A percentile compares a stretch with the other conserved stretches of the same genome.
Conservation (phyloP, 2,113 vertebrate species). For the Rhabdornis inornatus region DNA sequence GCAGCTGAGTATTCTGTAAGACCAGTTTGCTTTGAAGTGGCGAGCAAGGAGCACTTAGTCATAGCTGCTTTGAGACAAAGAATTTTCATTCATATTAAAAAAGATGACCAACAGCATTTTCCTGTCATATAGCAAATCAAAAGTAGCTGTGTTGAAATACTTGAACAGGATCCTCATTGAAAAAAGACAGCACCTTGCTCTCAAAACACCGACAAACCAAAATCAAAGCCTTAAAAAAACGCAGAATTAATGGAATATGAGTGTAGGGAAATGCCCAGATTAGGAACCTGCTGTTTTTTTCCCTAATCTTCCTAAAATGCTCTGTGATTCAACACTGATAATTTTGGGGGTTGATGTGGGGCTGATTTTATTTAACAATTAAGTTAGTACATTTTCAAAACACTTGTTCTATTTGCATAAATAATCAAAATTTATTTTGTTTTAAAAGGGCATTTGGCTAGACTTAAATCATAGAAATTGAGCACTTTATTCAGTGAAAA, state of each 20-base stretch:
- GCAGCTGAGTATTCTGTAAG: background rate
- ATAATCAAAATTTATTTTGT: background rate
- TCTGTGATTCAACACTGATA: background rate
- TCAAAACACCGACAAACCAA: background rate
- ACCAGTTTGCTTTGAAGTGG: background rate
- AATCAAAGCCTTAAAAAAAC: background rate
- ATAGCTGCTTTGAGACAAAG: background rate
- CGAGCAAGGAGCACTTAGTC: background rate
- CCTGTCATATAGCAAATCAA: background rate
- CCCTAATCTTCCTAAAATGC: background rate
- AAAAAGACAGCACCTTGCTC: background rate
- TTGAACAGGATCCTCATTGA: background rate
- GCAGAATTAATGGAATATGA: background rate
- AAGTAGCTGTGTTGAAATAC: background rate
- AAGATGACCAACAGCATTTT: background rate
- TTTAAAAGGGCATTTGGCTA: background rate
- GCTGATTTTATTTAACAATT: background rate
- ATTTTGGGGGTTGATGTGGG: background rate
- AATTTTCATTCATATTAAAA: background rate
- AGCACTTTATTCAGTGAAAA: background rate
- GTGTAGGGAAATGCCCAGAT: background rate
- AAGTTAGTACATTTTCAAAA: background rate
- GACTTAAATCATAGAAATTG: background rate
- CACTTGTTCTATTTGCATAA: background rate
- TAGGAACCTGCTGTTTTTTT: rapidly evolving